Base-by-base conservation (phyloP, 30 jellyfish, hydroid and myxozoan genomes). In the Aurelia coerulea region DNA sequence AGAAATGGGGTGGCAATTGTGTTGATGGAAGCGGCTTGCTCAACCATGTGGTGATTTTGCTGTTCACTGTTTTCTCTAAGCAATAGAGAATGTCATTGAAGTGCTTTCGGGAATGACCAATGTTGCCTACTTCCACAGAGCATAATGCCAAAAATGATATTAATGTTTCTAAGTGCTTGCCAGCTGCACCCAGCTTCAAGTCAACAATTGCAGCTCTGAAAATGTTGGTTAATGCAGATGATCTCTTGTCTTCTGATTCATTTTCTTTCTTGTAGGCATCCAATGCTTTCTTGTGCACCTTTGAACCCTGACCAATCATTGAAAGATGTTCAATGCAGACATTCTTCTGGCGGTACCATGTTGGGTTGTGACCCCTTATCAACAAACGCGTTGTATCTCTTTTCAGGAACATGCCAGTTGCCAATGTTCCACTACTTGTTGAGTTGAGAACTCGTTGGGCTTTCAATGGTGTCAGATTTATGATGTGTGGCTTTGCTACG, bases 121-220 rank as follows among this genome's bases (percentile, higher is more conserved):
- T 79, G 66, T 35, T 35, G 33, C 85, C 89, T 11, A 79, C 85
- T 19, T 79, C 46, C 19, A 62, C 82, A 31, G 68, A 0, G 71
- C 82, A 79, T 10, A 14, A 15, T 10, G 84, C 81, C 63, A 79
- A 23, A 62, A 79, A 65, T 29, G 86, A 5, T 15, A 79, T 29
- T 12, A 79, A 65, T 32, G 89, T 79, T 65, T 79, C 82, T 19
- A 60, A 6, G 46, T 79, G 83, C 19, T 17, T 42, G 15, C 68
- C 89, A 59, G 81, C 82, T 19, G 85, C 89, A 60, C 82, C 73
- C 5, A 79, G 34, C 46, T 60, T 62, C 85, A 79, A 32, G 65
- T 59, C 89, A 65, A 65, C 89, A 11, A 79, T 65, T 9, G 86
- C 89, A 18, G 53, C 60, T 16, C 87, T 39, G 54, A 52, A 76